Conservation (phyloP, 2,888 invertebrate genomes). For the Phragmatobia fuliginosa region DNA sequence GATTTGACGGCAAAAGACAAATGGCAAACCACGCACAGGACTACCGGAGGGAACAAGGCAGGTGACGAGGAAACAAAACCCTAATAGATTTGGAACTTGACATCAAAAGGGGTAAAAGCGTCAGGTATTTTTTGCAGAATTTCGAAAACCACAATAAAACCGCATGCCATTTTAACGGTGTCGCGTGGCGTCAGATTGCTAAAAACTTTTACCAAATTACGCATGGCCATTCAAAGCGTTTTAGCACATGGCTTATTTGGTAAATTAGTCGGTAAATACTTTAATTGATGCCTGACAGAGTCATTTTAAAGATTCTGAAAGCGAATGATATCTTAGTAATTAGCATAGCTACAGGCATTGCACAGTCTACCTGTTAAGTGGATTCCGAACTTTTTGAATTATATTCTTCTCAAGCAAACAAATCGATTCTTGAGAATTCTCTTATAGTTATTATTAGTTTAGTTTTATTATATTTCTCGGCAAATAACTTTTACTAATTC, state of each 20-base stretch:
- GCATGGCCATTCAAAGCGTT: conserved; percentile 62
- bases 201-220: conserved; percentile 73
- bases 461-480: no score
- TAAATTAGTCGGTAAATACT: conserved; percentile 60
- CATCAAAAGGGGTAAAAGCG: conserved; percentile 68
- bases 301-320: not conserved
- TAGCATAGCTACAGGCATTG: not conserved
- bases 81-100: conserved; percentile 73
- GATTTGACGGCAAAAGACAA: conserved; percentile 51
- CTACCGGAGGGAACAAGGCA: conserved; percentile 56
- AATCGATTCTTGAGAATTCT: no score
- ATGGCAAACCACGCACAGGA: conserved; percentile 52
- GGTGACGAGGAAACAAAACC: conserved; percentile 73
- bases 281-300: conserved; percentile 6
- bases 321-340: not conserved
- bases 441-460: no score
- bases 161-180: conserved; percentile 73
- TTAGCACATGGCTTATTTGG: conserved; percentile 64
- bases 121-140: conserved; percentile 67
- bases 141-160: conserved; percentile 81
- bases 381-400: no score
- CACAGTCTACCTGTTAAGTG: not conserved
- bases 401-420: no score
- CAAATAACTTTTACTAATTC: no score
- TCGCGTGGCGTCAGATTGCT: conserved; percentile 69